These are phyloP conservation scores for Agrilus cyanescens DNA, from an alignment of 2,888 invertebrate species.

Conservation along the genomic window DNA sequence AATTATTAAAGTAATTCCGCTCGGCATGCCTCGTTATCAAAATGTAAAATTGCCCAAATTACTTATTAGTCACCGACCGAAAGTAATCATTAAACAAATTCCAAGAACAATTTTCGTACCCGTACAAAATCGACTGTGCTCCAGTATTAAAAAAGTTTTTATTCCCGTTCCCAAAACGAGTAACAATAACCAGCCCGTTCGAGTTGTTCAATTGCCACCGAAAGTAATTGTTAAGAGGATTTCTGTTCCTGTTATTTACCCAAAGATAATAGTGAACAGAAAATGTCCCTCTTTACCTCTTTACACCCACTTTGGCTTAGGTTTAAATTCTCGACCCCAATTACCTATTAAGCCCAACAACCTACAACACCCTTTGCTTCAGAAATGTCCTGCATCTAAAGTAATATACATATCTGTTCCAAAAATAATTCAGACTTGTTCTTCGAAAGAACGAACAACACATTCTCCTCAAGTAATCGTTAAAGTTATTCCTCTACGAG, in stretches of 20 bases:
- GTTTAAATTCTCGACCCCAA: too few species aligned
- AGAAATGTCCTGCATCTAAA: too few species aligned
- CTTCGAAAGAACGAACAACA: too few species aligned
- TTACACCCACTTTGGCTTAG: too few species aligned
- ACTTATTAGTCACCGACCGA: neutral
- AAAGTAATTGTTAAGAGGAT: constrained; percentile 2
- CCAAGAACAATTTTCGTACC: neutral
- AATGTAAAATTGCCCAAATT: neutral
- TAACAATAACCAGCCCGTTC: neutral
- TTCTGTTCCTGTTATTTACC: neutral
- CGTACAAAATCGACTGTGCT: neutral
- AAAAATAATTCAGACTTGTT: too few species aligned
- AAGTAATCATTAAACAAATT: constrained; percentile 6
- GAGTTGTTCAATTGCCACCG: constrained; percentile 1
- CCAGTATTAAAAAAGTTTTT: constrained; percentile 3
- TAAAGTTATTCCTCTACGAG: constrained; percentile 2
- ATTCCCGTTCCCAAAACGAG: neutral
- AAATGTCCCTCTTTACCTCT: too few species aligned
- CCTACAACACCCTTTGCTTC: too few species aligned
- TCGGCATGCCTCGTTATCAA: neutral
- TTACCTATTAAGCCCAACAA: too few species aligned
- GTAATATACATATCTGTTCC: too few species aligned
- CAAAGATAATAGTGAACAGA: too few species aligned
- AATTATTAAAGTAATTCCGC: constrained; percentile 1
- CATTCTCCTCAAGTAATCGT: neutral